Evolutionary conservation across 2,888 invertebrate genomes (phyloP).

Genomic region (Ephialtes manifestator): DNA sequence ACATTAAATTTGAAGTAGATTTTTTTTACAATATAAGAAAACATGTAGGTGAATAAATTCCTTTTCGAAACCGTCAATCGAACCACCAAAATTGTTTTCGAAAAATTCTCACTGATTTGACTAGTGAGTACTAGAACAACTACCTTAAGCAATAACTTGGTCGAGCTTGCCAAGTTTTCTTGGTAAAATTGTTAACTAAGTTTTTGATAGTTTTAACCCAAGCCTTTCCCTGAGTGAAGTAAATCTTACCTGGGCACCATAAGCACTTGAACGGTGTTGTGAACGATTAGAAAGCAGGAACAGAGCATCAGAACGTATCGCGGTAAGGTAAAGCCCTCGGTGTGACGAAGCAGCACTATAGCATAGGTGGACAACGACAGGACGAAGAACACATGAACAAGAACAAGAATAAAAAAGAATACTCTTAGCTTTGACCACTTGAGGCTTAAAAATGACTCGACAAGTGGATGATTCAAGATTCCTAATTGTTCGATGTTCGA

Average conservation of each 20-base stretch:
- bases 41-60: too few species aligned
- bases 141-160: too few species aligned
- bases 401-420: slow-evolving; percentile 86
- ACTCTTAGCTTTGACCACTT: slow-evolving; percentile 87
- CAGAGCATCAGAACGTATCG: slow-evolving; percentile 79
- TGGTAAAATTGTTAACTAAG: too few species aligned
- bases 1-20: too few species aligned
- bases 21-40: too few species aligned
- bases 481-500: slow-evolving; percentile 83
- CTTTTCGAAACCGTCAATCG: too few species aligned
- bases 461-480: slow-evolving; percentile 86
- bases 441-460: slow-evolving; percentile 86
- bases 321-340: slow-evolving; percentile 69
- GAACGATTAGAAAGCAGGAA: slow-evolving; percentile 70
- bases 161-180: too few species aligned
- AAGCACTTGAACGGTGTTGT: slow-evolving; percentile 78
- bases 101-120: too few species aligned
- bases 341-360: slow-evolving; percentile 68
- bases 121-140: too few species aligned
- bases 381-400: slow-evolving; percentile 84
- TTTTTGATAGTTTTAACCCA: too few species aligned
- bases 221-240: not conserved
- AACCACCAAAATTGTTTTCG: too few species aligned
- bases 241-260: slow-evolving; percentile 78
- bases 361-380: slow-evolving; percentile 84